phyloP scores from a whole-genome alignment of 1,140 invertebrate genomes.

The Holotrichia oblita region DNA sequence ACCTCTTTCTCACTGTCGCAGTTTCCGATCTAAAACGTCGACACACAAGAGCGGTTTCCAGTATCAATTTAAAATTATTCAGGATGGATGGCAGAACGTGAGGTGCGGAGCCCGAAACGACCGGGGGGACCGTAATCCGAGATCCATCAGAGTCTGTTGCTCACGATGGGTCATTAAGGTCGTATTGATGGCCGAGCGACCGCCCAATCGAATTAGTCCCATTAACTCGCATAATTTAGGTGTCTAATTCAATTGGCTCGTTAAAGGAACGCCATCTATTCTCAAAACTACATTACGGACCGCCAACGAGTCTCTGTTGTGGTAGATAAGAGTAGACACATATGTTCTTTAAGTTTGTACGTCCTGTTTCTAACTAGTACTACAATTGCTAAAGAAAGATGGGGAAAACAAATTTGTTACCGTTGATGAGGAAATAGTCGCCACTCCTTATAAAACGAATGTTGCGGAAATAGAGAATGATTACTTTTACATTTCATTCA shows the following conservation, averaged over 20 bases:
- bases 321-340: conserved; percentile 25
- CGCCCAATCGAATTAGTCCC: conserved; percentile 54
- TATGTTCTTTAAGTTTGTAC: conserved; percentile 22
- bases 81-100: conserved; percentile 20
- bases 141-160: conserved; percentile 45
- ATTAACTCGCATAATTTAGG: conserved; percentile 57
- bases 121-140: conserved; percentile 23
- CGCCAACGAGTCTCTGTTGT: conserved; percentile 39
- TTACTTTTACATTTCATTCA: no score
- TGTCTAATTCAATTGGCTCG: conserved; percentile 57
- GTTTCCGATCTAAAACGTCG: background rate
- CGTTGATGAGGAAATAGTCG: background rate
- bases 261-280: conserved; percentile 53
- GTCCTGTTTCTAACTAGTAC: background rate
- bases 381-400: background rate
- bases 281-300: conserved; percentile 48
- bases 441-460: no score
- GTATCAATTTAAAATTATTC: conserved; percentile 37
- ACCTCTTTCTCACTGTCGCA: conserved; percentile 32
- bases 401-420: conserved; percentile 10
- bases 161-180: conserved; percentile 50
- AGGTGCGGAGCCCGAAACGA: conserved; percentile 8
- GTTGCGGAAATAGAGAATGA: no score
- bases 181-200: conserved; percentile 53
- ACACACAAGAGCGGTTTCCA: conserved; percentile 12